These are phyloP conservation scores for Marmota flaviventris DNA, from an alignment of 2,113 vertebrate genomes.

Conservation along the genomic window DNA sequence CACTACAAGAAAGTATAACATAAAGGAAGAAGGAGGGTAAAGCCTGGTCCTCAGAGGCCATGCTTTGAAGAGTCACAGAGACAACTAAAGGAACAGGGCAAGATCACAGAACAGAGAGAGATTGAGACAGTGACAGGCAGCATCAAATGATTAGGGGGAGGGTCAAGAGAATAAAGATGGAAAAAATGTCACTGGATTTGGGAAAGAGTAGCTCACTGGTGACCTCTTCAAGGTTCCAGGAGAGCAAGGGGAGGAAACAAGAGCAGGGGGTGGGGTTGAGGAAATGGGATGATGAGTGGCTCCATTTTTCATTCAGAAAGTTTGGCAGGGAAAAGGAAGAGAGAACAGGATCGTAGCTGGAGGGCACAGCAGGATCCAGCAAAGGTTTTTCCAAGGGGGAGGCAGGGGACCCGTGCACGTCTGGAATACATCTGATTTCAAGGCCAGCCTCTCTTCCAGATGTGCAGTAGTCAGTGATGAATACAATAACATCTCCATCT, in stretches of 20 bases:
- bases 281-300: constrained; percentile 63
- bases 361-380: constrained; percentile 76
- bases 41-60: neutral
- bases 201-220: neutral
- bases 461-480: constrained; percentile 19
- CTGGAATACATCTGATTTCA: constrained; percentile 76
- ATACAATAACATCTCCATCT: constrained; percentile 29
- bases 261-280: constrained; percentile 38
- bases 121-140: neutral
- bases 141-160: no score
- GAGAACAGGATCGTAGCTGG: constrained; percentile 66
- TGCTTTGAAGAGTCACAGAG: neutral
- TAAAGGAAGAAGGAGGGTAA: neutral
- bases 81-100: neutral
- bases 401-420: neutral
- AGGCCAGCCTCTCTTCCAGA: constrained; percentile 68
- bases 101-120: neutral
- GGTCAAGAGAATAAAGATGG: neutral
- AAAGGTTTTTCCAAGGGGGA: constrained; percentile 71
- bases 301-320: constrained; percentile 74
- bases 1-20: neutral
- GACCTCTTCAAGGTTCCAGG: constrained; percentile 56
- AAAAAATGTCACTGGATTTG: neutral
- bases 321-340: constrained; percentile 68
- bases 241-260: neutral